A percentile compares a stretch with the other conserved stretches of the same genome.
phyloP scores from a whole-genome alignment of 2,797 vertebrate species.

The Gambusia yucatana region DNA sequence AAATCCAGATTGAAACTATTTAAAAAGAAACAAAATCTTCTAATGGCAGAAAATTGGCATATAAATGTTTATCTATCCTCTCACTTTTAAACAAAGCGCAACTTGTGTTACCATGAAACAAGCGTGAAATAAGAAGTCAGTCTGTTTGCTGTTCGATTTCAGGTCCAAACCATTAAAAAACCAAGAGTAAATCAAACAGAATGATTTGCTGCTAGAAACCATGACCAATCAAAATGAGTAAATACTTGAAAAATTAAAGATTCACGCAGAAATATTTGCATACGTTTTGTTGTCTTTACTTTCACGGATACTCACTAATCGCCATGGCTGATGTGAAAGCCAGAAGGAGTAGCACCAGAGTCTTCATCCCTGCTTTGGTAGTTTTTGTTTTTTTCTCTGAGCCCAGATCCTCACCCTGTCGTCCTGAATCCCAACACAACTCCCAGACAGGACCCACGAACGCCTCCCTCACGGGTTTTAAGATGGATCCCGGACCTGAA shows the following conservation, averaged over 20 bases:
- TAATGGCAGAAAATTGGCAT: slow-evolving; percentile 6
- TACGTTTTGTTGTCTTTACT: not conserved
- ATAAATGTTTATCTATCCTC: not conserved
- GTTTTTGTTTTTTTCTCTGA: slow-evolving; percentile 41
- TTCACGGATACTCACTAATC: slow-evolving; percentile 72
- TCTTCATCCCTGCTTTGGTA: slow-evolving; percentile 68
- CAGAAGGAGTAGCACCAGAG: slow-evolving; percentile 64
- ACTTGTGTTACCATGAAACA: slow-evolving; percentile 26
- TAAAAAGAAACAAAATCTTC: not conserved
- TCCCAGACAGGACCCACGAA: slow-evolving; percentile 53
- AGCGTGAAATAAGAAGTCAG: slow-evolving; percentile 11
- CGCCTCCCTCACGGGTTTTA: slow-evolving; percentile 67
- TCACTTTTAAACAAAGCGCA: slow-evolving; percentile 15
- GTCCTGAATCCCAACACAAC: slow-evolving; percentile 61
- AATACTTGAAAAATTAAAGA: not conserved
- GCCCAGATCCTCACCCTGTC: slow-evolving; percentile 55
- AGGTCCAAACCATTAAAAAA: slow-evolving; percentile 18
- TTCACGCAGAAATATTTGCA: not conserved
- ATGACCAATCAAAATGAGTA: slow-evolving; percentile 3
- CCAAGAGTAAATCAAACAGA: not conserved
- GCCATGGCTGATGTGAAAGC: slow-evolving; percentile 59
- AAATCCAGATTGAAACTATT: slow-evolving; percentile 7
- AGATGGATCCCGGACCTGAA: slow-evolving; percentile 63
- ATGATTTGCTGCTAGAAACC: slow-evolving; percentile 1
- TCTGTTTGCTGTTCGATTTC: slow-evolving; percentile 8